Evolutionary conservation across 2,888 invertebrate genomes (phyloP), one percentile per base, ranked within the genome.

Genomic region (Ypsolopha scabrella): DNA sequence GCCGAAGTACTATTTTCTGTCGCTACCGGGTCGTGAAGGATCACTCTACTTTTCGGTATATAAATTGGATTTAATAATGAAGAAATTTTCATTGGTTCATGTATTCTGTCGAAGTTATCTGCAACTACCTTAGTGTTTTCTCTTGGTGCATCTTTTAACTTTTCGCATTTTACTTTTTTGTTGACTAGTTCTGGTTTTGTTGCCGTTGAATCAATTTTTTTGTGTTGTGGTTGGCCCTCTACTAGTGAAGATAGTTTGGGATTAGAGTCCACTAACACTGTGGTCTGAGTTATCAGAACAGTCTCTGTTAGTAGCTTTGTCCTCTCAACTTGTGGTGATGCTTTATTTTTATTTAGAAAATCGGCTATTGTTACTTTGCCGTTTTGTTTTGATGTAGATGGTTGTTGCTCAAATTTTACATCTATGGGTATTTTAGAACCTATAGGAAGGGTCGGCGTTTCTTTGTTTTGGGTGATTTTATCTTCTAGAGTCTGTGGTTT

Each of bases 381-480:
- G 13, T 33, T 43, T 41, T 48, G 36, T 41, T 53, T 51, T 14
- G 41, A 39, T 11, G 51, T 24, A 11, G 37, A 24, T 11, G 51
- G 50, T 36, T 33, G 41, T 33, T 38, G 11, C 6, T 46, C 51
- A 38, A n/a, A 9, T 59, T 61, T 47, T 52, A 55, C 51, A 36
- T 58, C 56, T 53, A 54, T 53, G 9, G 51, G 53, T 34, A 56
- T 52, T 36, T 61, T 55, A 37, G 68, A 62, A 38, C 83, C 80
- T 52, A 86, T 76, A 43, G 75, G 69, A 54, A 83, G 67, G 37
- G 83, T 85, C 24, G 82, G 74, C 10, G 74, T 70, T 65, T 85
- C 85, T 35, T 64, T 65, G 36, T 57, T 45, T 50, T 53, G 51
- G 47, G 39, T 54, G 47, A 54, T 51, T 48, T 58, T 51, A 60